A percentile compares a stretch with the other conserved stretches of the same genome.
Conservation (phyloP, 2,113 vertebrate species). For the Gracilinanus agilis region DNA sequence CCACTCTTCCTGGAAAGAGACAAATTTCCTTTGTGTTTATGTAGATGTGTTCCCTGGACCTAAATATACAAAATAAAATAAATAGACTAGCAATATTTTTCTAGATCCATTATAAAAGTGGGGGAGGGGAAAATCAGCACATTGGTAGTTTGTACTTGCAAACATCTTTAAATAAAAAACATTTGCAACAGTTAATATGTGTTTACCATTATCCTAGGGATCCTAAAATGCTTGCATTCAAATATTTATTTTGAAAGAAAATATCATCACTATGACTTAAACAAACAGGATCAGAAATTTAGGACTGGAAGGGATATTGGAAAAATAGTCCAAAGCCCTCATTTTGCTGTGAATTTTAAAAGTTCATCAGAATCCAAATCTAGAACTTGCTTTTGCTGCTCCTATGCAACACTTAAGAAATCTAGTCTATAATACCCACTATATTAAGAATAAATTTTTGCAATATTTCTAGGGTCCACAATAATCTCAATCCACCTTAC, state of each 20-base stretch:
- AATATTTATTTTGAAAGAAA: conserved; percentile 38
- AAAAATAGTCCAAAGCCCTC: background rate
- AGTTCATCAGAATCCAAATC: background rate
- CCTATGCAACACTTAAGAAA: conserved; percentile 40
- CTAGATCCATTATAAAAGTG: background rate
- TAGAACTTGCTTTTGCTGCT: background rate
- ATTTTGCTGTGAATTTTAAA: background rate
- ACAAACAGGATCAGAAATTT: background rate
- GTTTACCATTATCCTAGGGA: conserved; percentile 13
- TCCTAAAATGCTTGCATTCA: conserved; percentile 33
- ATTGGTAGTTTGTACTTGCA: background rate
- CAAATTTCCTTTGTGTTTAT: conserved; percentile 27
- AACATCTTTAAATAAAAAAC: background rate
- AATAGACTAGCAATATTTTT: conserved; percentile 4
- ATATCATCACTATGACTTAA: conserved; percentile 26
- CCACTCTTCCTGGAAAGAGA: conserved; percentile 4
- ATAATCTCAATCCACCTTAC: background rate
- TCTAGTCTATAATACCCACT: conserved; percentile 3
- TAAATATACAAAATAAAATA: conserved; percentile 12
- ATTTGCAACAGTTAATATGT: conserved; percentile 31
- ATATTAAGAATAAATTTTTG: background rate
- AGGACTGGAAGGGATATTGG: conserved; percentile 12
- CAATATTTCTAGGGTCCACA: conserved; percentile 12
- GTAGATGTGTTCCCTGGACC: conserved; percentile 16
- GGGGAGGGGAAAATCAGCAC: conserved; percentile 26